Conservation (phyloP, 2,888 invertebrate species). For the Harpalus rubripes region DNA sequence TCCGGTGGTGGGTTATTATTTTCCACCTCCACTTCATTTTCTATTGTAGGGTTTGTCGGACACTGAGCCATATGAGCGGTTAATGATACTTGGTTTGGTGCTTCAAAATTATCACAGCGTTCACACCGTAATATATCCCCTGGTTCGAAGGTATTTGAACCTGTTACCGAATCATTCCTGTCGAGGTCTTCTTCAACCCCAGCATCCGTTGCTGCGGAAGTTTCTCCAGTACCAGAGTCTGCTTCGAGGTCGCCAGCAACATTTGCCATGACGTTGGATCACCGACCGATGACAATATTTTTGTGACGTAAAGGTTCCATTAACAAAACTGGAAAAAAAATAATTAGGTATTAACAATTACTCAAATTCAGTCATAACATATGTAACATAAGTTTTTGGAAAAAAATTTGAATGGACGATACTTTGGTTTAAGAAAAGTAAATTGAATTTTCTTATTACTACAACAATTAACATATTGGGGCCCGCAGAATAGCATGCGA, state of each 20-base stretch:
- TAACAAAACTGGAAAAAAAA: slow-evolving; percentile 59
- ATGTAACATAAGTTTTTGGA: too few species aligned
- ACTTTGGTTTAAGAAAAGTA: too few species aligned
- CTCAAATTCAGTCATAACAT: too few species aligned
- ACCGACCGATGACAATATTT: slow-evolving; percentile 47
- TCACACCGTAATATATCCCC: slow-evolving; percentile 84
- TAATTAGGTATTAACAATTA: not conserved
- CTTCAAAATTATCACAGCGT: slow-evolving; percentile 91
- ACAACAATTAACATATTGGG: too few species aligned
- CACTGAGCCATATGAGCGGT: slow-evolving; percentile 87
- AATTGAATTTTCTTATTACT: too few species aligned
- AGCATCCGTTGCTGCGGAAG: slow-evolving; percentile 65
- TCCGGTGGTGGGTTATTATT: slow-evolving; percentile 77
- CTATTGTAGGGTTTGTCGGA: slow-evolving; percentile 78
- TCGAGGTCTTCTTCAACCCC: slow-evolving; percentile 76
- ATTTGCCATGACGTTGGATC: slow-evolving; percentile 68
- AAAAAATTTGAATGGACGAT: too few species aligned
- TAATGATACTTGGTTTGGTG: slow-evolving; percentile 86
- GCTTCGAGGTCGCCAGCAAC: slow-evolving; percentile 76
- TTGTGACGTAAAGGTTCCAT: slow-evolving; percentile 43
- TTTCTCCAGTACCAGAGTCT: slow-evolving; percentile 74
- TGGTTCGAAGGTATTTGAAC: slow-evolving; percentile 80
- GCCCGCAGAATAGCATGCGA: too few species aligned
- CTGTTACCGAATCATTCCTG: slow-evolving; percentile 77
- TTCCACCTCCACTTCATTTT: slow-evolving; percentile 77